A percentile compares a stretch with the other conserved stretches of the same genome.
phyloP scores from a whole-genome alignment of 92 coral and sea anemone genomes.

The Epizoanthus ramosus region DNA sequence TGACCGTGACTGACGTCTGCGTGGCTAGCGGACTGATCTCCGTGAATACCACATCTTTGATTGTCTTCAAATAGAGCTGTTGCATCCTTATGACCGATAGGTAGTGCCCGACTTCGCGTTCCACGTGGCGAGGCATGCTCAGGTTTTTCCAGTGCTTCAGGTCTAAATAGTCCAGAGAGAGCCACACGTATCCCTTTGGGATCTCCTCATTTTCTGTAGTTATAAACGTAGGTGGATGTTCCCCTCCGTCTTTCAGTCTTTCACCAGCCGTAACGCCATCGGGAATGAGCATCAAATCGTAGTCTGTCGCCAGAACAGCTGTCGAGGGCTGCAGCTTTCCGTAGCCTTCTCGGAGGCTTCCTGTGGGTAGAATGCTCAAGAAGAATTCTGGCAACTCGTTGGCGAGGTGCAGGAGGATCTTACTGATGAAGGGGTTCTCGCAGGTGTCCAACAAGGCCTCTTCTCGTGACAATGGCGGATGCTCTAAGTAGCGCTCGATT shows the following conservation, averaged over 20 bases:
- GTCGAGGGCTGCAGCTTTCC: conserved; percentile 48
- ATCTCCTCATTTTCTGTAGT: conserved; percentile 5
- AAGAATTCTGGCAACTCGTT: conserved; percentile 37
- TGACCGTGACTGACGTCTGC: not conserved
- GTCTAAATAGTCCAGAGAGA: conserved; percentile 35
- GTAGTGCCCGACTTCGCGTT: not conserved
- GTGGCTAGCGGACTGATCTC: not conserved
- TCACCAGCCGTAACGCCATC: conserved; percentile 38
- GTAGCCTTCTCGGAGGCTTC: conserved; percentile 47
- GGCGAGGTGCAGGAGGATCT: conserved; percentile 18
- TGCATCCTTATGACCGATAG: not conserved
- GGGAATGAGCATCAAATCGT: conserved; percentile 47
- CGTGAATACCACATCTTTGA: not conserved
- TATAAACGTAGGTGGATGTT: not conserved
- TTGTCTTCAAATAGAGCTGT: not conserved
- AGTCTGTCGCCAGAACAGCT: conserved; percentile 44
- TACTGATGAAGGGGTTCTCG: conserved; percentile 25
- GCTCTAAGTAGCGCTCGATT: conserved; percentile 34
- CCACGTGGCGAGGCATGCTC: conserved; percentile 7
- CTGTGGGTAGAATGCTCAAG: conserved; percentile 38
- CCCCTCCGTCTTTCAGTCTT: not conserved
- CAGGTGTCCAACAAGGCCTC: conserved; percentile 1
- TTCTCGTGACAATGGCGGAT: conserved; percentile 31
- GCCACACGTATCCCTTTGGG: conserved; percentile 32
- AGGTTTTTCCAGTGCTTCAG: conserved; percentile 31